Conservation (phyloP, 2,797 vertebrate genomes). For the Peromyscus eremicus region DNA sequence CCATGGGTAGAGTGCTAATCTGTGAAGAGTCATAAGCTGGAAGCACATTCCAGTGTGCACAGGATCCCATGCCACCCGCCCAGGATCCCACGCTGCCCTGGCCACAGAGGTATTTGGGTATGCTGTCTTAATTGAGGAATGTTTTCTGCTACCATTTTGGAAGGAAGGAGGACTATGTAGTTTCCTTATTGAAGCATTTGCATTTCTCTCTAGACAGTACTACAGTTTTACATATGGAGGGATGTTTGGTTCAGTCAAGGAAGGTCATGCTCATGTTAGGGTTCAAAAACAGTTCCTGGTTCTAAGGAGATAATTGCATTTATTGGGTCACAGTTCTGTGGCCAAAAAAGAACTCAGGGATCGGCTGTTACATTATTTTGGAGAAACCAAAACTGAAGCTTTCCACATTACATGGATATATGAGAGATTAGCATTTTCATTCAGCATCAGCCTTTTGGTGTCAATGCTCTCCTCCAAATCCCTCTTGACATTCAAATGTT, state of each 20-base stretch:
- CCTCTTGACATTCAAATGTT: not conserved
- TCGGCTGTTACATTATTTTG: not conserved
- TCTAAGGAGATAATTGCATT: not conserved
- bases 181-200: not conserved
- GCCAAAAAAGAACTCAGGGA: not conserved
- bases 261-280: not conserved
- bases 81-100: not conserved
- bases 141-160: conserved; percentile 33
- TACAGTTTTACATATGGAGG: not conserved
- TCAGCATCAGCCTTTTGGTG: not conserved
- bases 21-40: not conserved
- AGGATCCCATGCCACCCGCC: not conserved
- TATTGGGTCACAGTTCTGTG: not conserved
- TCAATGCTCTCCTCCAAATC: not conserved
- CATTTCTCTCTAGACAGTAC: conserved; percentile 16
- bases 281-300: not conserved
- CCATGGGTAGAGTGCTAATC: not conserved
- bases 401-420: not conserved
- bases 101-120: not conserved
- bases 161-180: not conserved
- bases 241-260: conserved; percentile 29
- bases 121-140: conserved; percentile 10
- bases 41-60: too few relatives aligned
- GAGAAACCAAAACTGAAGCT: not conserved
- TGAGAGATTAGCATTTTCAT: not conserved